phyloP scores from a whole-genome alignment of 1,140 invertebrate species.

The Nomia melanderi region DNA sequence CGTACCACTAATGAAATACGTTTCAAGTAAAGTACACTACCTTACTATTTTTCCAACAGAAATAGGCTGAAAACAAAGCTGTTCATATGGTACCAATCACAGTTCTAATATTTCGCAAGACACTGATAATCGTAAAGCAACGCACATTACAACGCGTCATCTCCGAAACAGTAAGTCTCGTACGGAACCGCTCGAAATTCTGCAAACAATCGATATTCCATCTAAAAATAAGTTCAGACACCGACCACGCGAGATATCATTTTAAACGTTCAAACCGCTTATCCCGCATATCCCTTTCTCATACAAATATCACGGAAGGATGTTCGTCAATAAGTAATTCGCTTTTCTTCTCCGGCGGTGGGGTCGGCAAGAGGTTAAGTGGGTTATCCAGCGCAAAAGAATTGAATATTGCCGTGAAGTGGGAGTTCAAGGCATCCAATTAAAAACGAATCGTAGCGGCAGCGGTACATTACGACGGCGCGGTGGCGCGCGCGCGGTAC shows the following conservation, averaged over 20 bases:
- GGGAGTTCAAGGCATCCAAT: constrained; percentile 5
- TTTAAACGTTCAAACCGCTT: background rate
- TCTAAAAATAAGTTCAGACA: too few relatives aligned
- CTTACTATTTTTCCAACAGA: too few relatives aligned
- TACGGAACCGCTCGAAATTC: too few relatives aligned
- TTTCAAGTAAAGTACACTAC: too few relatives aligned
- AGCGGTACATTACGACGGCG: background rate
- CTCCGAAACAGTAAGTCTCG: too few relatives aligned
- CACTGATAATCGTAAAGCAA: too few relatives aligned
- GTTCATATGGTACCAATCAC: too few relatives aligned
- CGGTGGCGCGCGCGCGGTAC: background rate
- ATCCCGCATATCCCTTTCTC: background rate
- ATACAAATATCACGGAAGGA: background rate
- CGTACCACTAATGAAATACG: too few relatives aligned
- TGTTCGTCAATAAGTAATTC: constrained; percentile 3
- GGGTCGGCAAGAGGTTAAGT: background rate
- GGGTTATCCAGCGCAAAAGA: constrained; percentile 12
- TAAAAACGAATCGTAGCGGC: constrained; percentile 6
- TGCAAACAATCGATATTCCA: too few relatives aligned
- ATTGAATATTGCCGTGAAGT: constrained; percentile 7
- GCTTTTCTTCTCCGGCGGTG: background rate
- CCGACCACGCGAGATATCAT: background rate
- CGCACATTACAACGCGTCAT: too few relatives aligned
- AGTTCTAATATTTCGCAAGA: too few relatives aligned
- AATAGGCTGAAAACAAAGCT: too few relatives aligned